phyloP scores from a whole-genome alignment of 2,888 invertebrate genomes.

The Agrotis puta region DNA sequence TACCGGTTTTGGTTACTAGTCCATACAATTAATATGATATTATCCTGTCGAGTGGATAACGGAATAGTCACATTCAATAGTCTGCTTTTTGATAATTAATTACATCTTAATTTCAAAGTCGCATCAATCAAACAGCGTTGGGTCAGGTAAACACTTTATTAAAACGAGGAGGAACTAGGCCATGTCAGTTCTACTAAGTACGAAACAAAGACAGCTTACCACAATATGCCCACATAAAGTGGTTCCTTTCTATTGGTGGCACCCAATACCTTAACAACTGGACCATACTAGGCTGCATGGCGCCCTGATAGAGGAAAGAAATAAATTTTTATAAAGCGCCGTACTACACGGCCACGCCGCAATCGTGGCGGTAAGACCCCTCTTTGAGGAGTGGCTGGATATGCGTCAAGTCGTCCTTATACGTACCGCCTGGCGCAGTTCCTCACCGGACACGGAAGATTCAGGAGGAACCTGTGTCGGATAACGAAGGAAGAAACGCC shows the following conservation, averaged over 20 bases:
- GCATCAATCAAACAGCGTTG: background rate
- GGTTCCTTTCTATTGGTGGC: constrained; percentile 86
- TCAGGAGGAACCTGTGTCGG: too few relatives aligned
- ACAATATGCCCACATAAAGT: constrained; percentile 89
- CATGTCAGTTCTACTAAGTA: background rate
- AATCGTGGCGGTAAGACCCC: too few relatives aligned
- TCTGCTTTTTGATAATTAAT: constrained; percentile 8
- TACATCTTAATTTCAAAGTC: background rate
- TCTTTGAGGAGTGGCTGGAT: too few relatives aligned
- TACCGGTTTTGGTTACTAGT: constrained; percentile 21
- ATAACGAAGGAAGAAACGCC: too few relatives aligned
- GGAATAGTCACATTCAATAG: constrained; percentile 10
- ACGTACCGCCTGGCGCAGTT: too few relatives aligned
- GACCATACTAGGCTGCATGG: constrained; percentile 88
- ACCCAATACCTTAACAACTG: constrained; percentile 87
- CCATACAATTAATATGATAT: background rate
- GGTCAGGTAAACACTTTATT: background rate
- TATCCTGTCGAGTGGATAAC: constrained; percentile 16
- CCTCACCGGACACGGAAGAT: too few relatives aligned
- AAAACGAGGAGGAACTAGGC: background rate
- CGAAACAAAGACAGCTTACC: constrained; percentile 72
- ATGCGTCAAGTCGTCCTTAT: too few relatives aligned
- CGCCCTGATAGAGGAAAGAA: constrained; percentile 74
- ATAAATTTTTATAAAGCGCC: background rate
- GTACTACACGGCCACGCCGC: too few relatives aligned